phyloP scores from a whole-genome alignment of 2,888 invertebrate species.

The Torymus tubicola region DNA sequence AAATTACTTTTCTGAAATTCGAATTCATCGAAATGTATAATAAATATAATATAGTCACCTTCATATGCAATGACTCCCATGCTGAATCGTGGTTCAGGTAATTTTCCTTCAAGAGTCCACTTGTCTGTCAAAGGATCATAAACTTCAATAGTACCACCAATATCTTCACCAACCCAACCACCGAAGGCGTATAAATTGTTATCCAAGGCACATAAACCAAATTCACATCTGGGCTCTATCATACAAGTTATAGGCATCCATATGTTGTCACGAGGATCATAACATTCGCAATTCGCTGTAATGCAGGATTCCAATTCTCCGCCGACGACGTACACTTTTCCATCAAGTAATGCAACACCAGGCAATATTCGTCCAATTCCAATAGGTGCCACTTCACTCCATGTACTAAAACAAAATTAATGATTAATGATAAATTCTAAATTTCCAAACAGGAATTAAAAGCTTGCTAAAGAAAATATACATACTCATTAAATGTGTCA shows the following conservation, averaged over 20 bases:
- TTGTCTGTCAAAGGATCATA: constrained; percentile 88
- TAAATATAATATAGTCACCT: constrained; percentile 76
- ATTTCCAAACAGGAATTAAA: constrained; percentile 18
- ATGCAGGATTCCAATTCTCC: constrained; percentile 95
- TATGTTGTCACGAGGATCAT: constrained; percentile 83
- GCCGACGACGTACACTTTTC: constrained; percentile 92
- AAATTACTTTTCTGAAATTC: background rate
- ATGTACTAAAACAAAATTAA: constrained; percentile 79
- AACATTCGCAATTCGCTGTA: constrained; percentile 90
- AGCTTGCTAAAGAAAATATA: constrained; percentile 25
- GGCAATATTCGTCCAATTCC: constrained; percentile 91
- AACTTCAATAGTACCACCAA: constrained; percentile 91
- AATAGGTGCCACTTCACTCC: constrained; percentile 90
- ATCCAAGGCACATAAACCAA: constrained; percentile 90
- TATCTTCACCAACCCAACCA: constrained; percentile 95
- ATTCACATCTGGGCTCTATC: constrained; percentile 92
- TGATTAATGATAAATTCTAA: too few species aligned
- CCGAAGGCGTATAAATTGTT: constrained; percentile 92
- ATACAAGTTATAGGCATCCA: constrained; percentile 79
- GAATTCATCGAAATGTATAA: constrained; percentile 10
- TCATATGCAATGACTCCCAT: constrained; percentile 93
- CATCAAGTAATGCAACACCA: constrained; percentile 89
- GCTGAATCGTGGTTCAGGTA: constrained; percentile 91
- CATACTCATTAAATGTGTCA: constrained; percentile 84
- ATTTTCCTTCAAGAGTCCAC: constrained; percentile 87